Base-by-base conservation (phyloP, 2,797 vertebrate species). In the Sebastes diploproa region DNA sequence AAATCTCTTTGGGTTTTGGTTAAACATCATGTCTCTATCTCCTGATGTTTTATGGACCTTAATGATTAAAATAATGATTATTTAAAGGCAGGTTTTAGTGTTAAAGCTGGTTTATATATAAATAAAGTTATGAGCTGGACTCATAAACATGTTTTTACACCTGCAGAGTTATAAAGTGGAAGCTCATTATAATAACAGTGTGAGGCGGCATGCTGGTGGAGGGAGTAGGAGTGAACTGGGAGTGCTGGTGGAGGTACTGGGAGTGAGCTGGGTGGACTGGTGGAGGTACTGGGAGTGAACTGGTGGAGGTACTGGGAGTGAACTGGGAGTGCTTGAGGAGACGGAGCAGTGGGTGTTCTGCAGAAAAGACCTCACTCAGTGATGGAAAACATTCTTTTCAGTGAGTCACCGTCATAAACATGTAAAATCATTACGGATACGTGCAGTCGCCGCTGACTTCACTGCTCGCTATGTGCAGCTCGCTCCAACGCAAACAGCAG, bases 381-480 rank as follows among this genome's bases (percentile, higher is more conserved):
- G 84, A 73, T 86, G 84, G 87, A 89, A 88, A 83, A 85, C 71
- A 58, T 78, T 78, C 76, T 78, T 78, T 52, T 79, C 20, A 82
- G 9, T 79, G 78, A 85, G 85, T 86, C 84, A 80, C 58, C 32
- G 75, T 62, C 70, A 50, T 81, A 76, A 83, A 87, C 70, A 81
- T 78, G 68, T 84, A 67, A 89, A 90, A 86, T 83, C 78, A 78
- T 88, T 82, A 84, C 50, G 73, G 66, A 77, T 70, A 68, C 64
- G 52, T 22, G 68, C 22, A 62, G 56, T 64, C 42, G 38, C 59
- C 60, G 77, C 74, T 82, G 83, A 82, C 79, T 46, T 80, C 82
- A 75, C 42, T 64, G 34, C 7, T n/a, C 66, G 59, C 64, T 46
- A 76, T 81, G 75, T 30, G 42, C 12, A 7, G 4, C 59, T 4